These are phyloP conservation scores for Luidia sarsii DNA, from an alignment of 53 echinoderm and acorn worm species.

Conservation along the genomic window DNA sequence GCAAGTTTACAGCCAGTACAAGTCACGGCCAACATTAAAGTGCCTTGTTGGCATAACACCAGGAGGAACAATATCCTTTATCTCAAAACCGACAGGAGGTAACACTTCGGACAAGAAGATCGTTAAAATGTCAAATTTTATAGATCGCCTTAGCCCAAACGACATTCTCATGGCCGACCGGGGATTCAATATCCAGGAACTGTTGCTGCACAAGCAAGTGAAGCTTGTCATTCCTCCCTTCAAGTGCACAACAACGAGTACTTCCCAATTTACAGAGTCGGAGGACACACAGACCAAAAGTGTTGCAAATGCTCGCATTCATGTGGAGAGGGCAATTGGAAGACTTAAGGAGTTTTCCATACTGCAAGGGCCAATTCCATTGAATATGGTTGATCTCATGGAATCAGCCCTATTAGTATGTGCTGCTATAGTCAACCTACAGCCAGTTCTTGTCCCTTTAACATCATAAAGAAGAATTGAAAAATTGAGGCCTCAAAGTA, in stretches of 20 bases:
- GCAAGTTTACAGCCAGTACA: constrained; percentile 71
- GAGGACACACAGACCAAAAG: constrained; percentile 62
- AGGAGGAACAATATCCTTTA: constrained; percentile 62
- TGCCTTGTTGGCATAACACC: constrained; percentile 75
- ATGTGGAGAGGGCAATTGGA: constrained; percentile 64
- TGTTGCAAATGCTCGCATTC: constrained; percentile 65
- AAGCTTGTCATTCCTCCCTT: constrained; percentile 74
- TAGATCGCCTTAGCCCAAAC: constrained; percentile 51
- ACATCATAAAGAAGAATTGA: constrained; percentile 22
- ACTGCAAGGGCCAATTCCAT: constrained; percentile 63
- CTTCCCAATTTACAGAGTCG: constrained; percentile 51
- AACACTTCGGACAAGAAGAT: constrained; percentile 73
- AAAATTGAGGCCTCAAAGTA: too few relatives aligned
- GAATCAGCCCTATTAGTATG: constrained; percentile 55
- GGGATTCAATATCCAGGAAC: constrained; percentile 74
- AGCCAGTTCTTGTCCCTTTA: constrained; percentile 54
- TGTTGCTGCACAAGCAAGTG: constrained; percentile 66
- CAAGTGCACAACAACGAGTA: constrained; percentile 53
- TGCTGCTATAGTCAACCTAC: constrained; percentile 58
- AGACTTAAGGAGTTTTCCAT: constrained; percentile 61
- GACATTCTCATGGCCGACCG: constrained; percentile 74
- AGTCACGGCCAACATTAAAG: constrained; percentile 63
- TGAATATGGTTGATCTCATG: constrained; percentile 65
- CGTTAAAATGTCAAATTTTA: constrained; percentile 59
- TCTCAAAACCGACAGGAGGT: constrained; percentile 63